Conservation (phyloP, 2,113 vertebrate genomes). For the Shinisaurus crocodilurus region DNA sequence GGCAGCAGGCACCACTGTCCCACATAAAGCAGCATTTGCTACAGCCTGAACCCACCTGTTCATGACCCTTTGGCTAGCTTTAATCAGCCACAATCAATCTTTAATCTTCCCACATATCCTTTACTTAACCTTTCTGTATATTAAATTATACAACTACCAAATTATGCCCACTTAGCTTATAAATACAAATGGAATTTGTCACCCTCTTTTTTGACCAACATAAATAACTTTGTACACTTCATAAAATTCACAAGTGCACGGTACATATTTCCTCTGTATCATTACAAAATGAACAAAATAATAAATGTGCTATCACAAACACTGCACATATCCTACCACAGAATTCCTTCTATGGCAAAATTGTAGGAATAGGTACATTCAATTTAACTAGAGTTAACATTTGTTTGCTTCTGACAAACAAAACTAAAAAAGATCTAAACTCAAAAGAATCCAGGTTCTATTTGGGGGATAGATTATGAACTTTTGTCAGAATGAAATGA, state of each 20-base stretch:
- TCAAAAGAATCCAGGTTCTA: conserved; percentile 20
- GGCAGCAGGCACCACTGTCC: too few species aligned
- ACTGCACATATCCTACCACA: neutral
- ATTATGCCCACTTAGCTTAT: neutral
- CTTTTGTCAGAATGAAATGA: neutral
- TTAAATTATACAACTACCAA: neutral
- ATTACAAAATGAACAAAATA: neutral
- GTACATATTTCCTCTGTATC: neutral
- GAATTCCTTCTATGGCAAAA: neutral
- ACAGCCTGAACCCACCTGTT: too few species aligned
- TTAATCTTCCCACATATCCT: neutral
- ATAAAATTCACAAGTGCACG: neutral
- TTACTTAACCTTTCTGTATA: neutral
- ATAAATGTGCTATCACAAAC: conserved; percentile 16
- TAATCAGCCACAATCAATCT: too few species aligned
- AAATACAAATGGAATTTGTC: neutral
- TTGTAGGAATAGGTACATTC: neutral
- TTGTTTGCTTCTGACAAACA: neutral
- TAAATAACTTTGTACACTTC: neutral
- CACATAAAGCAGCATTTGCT: too few species aligned
- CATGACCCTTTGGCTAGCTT: too few species aligned
- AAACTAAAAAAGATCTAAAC: neutral
- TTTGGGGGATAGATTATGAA: conserved; percentile 33
- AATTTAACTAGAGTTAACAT: conserved; percentile 1
- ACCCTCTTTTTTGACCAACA: neutral